These are phyloP conservation scores for Alligator mississippiensis DNA, from an alignment of 2,113 vertebrate species.

Conservation along the genomic window DNA sequence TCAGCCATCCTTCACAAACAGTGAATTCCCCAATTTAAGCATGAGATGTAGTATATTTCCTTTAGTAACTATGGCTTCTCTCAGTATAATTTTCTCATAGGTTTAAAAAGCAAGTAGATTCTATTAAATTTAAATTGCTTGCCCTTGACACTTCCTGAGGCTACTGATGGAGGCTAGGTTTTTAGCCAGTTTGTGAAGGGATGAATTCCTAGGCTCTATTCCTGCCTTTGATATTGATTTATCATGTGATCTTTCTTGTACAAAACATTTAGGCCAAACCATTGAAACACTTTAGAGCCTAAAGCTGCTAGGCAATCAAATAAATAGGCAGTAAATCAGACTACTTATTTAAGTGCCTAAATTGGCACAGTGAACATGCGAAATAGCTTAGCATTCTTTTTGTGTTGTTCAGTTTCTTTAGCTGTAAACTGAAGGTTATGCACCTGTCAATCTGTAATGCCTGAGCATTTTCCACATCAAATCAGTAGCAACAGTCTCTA, in stretches of 20 bases:
- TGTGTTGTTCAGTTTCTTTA: neutral
- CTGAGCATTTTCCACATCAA: neutral
- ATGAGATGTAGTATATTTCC: neutral
- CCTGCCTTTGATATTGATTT: neutral
- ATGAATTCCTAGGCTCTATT: neutral
- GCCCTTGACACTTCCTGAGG: neutral
- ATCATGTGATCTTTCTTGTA: neutral
- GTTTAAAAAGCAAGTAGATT: neutral
- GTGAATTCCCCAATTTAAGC: neutral
- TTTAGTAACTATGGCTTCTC: neutral
- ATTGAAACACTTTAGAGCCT: neutral
- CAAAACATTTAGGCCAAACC: neutral
- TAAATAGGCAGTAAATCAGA: neutral
- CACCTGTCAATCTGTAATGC: neutral
- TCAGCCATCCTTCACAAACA: neutral
- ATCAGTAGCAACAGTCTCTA: neutral
- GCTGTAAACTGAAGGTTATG: neutral
- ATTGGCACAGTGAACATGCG: neutral
- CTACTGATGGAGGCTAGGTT: neutral
- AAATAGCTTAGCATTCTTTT: neutral
- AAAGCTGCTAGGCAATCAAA: neutral
- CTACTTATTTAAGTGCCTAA: neutral
- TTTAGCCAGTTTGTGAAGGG: neutral
- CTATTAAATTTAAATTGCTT: neutral
- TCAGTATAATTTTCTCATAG: neutral